Base-by-base conservation (phyloP, 1,140 invertebrate species). In the Trachymyrmex cornetzi region DNA sequence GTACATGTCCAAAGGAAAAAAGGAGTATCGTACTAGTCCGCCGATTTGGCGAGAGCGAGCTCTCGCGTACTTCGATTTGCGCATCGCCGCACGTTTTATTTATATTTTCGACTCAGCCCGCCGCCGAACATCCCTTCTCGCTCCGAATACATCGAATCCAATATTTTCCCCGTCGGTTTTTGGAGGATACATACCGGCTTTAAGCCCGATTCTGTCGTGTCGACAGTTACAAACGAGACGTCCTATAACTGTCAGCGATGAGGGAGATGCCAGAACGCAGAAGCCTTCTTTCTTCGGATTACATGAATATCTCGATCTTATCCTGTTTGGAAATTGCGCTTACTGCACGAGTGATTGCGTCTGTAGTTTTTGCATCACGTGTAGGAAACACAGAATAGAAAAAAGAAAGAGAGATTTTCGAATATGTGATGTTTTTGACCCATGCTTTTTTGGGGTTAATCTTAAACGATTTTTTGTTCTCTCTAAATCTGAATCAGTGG, bases 211-310 rank as follows among this genome's bases (percentile, higher is more conserved):
- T 88, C 82, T 86, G 90, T 91, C 88, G 88, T 24, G 90, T 57
- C 90, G 90, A 91, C 90, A 91, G 90, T 88, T 91, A 91, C 90
- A 91, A 91, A 91, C 90, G 90, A 89, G 90, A 89, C 90, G 90
- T 91, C 90, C 80, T 91, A 91, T 89, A 91, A 91, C 90, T 89
- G 90, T 91, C 90, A 89, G 77, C 85, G 72, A 59, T 72, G 53
- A 71, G 75, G 86, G 63, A 86, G 86, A 77, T 90, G 57, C 82
- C 75, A 57, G 44, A 85, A 19, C 53, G 53, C 77, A 53, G 64
- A 50, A 75, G 61, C n/a, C 81, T 77, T 72, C 77, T 87, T 77
- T 55, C 57, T 71, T 55, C 61, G 77, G 77, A 87, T 89, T 82
- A 57, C 71, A 72, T 74, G 77, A 86, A 81, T 53, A 66, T 74